Base-by-base conservation (phyloP, 1,140 invertebrate genomes). In the Brachionus rubens region DNA sequence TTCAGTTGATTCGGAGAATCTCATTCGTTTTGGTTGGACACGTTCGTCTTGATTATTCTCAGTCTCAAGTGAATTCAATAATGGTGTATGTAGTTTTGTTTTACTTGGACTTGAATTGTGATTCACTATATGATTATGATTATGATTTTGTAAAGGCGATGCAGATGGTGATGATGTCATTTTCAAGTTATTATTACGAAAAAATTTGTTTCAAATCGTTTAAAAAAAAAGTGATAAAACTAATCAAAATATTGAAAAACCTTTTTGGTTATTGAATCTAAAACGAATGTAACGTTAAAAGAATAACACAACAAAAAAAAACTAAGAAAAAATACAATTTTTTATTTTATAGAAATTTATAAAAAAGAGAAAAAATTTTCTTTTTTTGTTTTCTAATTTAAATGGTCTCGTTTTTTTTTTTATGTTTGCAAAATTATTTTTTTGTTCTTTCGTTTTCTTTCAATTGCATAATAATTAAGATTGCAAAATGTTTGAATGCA, bases 381-480 rank as follows among this genome's bases (percentile, higher is more conserved):
- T 14, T 36, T n/a, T 19, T 59, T 59, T 36, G 33, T 59, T 48
- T 21, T 48, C 36, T 59, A 59, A 19, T 33, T 36, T 36, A 33
- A 59, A 36, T 33, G 36, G 54, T 59, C 54, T 59, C 54, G 54
- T 59, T 59, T 59, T 59, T 59, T 33, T 59, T 33, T 59, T 56
- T 59, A 30, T 30, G 33, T 54, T 54, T 28, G 52, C n/a, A n/a
- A n/a, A 36, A 36, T 36, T 5, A 36, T 36, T 36, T 36, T 36
- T 36, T 36, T 36, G 9, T 9, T 36, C 9, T 5, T 5, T 36
- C 9, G 33, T 28, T 59, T 36, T 19, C 36, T 59, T 59, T 36
- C 54, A 19, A 59, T 36, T 59, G 54, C 54, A 59, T 59, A 59
- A 59, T 59, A 16, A 36, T n/a, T 59, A 30, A 33, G 54, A 33